Evolutionary conservation across 2,888 invertebrate genomes (phyloP), one percentile per base, ranked within the genome.

Genomic region (Carabus problematicus): DNA sequence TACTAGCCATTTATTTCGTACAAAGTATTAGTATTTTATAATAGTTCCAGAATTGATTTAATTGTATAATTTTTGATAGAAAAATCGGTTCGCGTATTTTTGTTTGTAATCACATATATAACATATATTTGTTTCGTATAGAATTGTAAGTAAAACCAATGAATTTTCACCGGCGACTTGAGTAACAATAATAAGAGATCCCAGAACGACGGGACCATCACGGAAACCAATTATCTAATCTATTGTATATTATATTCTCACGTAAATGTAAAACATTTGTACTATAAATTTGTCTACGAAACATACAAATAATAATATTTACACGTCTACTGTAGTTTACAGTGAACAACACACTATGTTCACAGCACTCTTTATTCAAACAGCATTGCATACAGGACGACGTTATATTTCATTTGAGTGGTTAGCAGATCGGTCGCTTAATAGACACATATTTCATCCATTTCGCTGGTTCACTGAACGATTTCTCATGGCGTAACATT

Each of bases 361-460:
- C 29, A 29, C 29, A 29, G 29, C 29, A 29, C 29, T 29, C 29
- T 29, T 29, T 29, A 29, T 29, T 29, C 29, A 29, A 29, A 29
- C 29, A 29, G 29, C 29, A 29, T 29, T 29, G 29, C 29, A 6
- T 29, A 29, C 29, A 29, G 29, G 3, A 3, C 3, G 29, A 29
- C 29, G 6, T 3, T 29, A 29, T 29, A 29, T 29, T 29, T 29
- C 29, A 29, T 6, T 2, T 6, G 29, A 6, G 29, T 29, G 29
- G 16, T 18, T 16, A 52, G 12, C 14, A 69, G 41, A 42, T 62
- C 45, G 69, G 69, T 29, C 62, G 62, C 40, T 69, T 69, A 8
- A 69, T 47, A 16, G 69, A 61, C 49, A 78, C 56, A 70, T 79
- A 82, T 76, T 79, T 81, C 75, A 79, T 77, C 80, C 80, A 82